phyloP scores from a whole-genome alignment of 2,113 vertebrate genomes.

The Myotis davidii region DNA sequence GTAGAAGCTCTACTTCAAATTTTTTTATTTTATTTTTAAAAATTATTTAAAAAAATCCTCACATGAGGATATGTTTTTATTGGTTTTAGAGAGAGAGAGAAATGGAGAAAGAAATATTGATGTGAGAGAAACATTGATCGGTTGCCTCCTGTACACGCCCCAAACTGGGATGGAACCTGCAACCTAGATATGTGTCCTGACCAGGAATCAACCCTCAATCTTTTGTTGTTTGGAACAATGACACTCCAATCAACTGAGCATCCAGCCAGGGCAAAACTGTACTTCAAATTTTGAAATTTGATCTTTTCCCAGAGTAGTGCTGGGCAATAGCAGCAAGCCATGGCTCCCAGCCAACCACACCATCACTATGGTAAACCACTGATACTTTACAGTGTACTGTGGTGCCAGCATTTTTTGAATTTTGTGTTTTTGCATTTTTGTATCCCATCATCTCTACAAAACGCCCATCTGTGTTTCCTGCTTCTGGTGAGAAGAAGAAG shows the following conservation, averaged over 20 bases:
- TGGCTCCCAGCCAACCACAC: not conserved
- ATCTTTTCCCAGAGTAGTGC: not conserved
- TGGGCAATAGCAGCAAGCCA: not conserved
- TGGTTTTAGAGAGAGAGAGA: no score
- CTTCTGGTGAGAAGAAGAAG: not conserved
- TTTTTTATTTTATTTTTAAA: not conserved
- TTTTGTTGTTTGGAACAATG: no score
- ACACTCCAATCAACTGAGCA: no score
- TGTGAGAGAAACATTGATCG: no score
- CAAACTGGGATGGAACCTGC: no score
- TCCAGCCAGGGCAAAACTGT: not conserved
- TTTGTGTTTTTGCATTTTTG: not conserved
- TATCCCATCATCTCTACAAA: not conserved
- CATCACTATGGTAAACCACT: not conserved
- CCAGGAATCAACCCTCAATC: no score
- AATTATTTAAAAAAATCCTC: no score
- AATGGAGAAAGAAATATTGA: no score
- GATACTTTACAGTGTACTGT: not conserved
- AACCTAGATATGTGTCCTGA: no score
- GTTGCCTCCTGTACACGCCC: no score
- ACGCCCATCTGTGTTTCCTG: not conserved
- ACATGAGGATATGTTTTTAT: no score
- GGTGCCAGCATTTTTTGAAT: not conserved
- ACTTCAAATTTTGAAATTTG: not conserved
- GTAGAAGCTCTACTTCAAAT: not conserved